Conservation (phyloP, 2,888 invertebrate genomes). For the Dasypolia templi region DNA sequence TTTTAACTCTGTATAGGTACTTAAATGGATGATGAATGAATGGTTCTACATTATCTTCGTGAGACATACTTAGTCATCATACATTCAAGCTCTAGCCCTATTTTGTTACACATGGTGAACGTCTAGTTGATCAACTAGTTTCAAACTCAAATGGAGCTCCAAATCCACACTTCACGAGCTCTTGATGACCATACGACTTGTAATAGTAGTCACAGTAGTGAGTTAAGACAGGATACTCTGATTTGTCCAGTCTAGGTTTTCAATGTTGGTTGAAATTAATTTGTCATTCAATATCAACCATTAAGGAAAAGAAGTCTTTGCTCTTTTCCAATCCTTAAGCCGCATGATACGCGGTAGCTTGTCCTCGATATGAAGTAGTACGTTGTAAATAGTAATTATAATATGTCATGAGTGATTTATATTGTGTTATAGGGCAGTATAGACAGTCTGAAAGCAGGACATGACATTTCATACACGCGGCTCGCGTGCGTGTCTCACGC, state of each 20-base stretch:
- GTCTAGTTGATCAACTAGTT: not conserved
- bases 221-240: not conserved
- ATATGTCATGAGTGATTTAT: not conserved
- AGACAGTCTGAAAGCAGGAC: not conserved
- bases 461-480: not conserved
- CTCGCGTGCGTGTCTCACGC: not conserved
- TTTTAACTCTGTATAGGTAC: not conserved
- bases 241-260: not conserved
- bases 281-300: not conserved
- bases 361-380: not conserved
- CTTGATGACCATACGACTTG: not conserved
- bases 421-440: not conserved
- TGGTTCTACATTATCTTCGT: not conserved
- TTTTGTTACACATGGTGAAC: not conserved
- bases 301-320: too few species aligned
- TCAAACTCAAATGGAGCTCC: not conserved
- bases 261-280: not conserved
- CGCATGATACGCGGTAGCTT: too few species aligned
- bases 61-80: not conserved
- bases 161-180: not conserved
- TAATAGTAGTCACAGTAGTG: not conserved
- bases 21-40: too few species aligned
- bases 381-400: not conserved
- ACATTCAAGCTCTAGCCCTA: not conserved
- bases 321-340: not conserved